Percentiles rank a stretch among this genome's conserved stretches.
Conservation (phyloP, 1,140 invertebrate genomes). For the Zelostemma sp. region DNA sequence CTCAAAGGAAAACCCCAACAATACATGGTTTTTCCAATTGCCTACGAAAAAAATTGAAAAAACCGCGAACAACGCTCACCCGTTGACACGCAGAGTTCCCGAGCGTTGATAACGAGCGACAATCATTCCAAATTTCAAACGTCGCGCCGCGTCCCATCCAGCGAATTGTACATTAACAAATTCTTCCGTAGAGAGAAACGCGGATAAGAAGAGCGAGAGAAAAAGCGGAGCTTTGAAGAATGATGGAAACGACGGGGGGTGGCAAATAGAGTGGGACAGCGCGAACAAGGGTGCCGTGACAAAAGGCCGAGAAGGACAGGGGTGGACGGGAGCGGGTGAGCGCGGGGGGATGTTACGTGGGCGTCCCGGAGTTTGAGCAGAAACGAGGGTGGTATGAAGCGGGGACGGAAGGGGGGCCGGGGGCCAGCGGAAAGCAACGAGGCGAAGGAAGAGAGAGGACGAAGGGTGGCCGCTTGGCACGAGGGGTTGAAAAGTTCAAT, state of each 20-base stretch:
- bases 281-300: constrained; percentile 67
- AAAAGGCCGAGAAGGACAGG: constrained; percentile 62
- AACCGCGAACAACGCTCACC: not conserved
- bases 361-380: constrained; percentile 25
- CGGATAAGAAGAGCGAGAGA: too few relatives aligned
- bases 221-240: constrained; percentile 55
- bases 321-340: constrained; percentile 31
- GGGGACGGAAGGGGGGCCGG: constrained; percentile 8
- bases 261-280: constrained; percentile 66
- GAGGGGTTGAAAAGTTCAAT: constrained; percentile 70
- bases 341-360: constrained; percentile 26
- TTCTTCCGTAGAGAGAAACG: constrained; percentile 47
- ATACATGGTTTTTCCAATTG: too few relatives aligned
- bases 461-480: constrained; percentile 45
- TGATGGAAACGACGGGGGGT: constrained; percentile 52
- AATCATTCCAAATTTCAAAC: too few relatives aligned
- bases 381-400: constrained; percentile 1
- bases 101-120: too few relatives aligned
- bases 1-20: not conserved
- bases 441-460: constrained; percentile 18
- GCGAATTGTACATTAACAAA: constrained; percentile 41
- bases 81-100: not conserved
- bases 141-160: too few relatives aligned
- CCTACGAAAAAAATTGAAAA: not conserved
- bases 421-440: constrained; percentile 10